A percentile compares a stretch with the other conserved stretches of the same genome.
These are phyloP conservation scores for Drosophila putrida DNA, from an alignment of 2,888 invertebrate genomes.

Conservation along the genomic window DNA sequence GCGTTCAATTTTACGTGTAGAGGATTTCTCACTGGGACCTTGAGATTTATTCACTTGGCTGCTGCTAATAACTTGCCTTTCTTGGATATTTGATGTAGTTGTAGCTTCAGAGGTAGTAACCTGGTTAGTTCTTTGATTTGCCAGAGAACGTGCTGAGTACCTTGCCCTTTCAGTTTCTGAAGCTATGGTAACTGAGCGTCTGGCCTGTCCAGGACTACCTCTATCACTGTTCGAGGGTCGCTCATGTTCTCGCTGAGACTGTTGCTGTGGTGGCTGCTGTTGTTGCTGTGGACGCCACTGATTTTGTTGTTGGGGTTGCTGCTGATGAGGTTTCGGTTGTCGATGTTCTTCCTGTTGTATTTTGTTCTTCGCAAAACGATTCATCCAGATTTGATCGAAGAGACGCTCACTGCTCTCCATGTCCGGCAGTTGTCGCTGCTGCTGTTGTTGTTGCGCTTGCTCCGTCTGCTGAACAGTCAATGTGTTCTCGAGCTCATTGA, in stretches of 20 bases:
- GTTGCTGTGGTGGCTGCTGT: background rate
- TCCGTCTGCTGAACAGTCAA: constrained; percentile 48
- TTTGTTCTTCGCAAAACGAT: constrained; percentile 37
- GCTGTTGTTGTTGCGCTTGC: constrained; percentile 28
- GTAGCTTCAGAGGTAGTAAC: background rate
- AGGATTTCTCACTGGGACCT: constrained; percentile 12
- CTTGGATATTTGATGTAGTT: background rate
- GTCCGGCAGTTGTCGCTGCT: constrained; percentile 11
- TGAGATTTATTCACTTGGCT: background rate
- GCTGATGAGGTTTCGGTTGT: background rate
- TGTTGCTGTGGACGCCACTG: background rate
- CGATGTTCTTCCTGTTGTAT: background rate
- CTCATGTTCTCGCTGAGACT: constrained; percentile 3
- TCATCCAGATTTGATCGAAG: constrained; percentile 79
- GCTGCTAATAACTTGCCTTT: constrained; percentile 6
- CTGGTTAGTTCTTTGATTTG: constrained; percentile 7
- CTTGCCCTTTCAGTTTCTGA: background rate
- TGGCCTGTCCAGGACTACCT: background rate
- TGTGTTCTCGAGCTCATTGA: constrained; percentile 82
- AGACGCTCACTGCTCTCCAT: constrained; percentile 59
- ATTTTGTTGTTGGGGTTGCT: background rate
- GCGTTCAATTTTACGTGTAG: constrained; percentile 73
- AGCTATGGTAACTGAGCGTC: constrained; percentile 5
- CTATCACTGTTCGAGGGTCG: constrained; percentile 7
- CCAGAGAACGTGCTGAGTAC: background rate